Percentiles rank a stretch among this genome's conserved stretches.
Conservation (phyloP, 2,113 vertebrate genomes). For the Nycticorax nycticorax region DNA sequence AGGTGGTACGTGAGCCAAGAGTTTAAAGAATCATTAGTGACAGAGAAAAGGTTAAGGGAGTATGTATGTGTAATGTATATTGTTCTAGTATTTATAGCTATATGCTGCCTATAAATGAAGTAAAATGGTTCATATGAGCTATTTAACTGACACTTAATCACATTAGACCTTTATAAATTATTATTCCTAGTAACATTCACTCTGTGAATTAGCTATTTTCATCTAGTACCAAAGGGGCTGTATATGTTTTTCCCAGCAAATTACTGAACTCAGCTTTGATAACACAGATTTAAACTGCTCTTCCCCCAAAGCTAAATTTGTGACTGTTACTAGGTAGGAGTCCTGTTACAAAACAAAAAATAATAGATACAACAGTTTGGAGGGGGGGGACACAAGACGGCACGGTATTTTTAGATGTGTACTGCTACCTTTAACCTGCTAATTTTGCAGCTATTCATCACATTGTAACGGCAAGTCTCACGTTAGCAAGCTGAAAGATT, state of each 20-base stretch:
- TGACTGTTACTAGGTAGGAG: not conserved
- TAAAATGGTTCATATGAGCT: not conserved
- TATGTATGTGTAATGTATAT: not conserved
- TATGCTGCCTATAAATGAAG: not conserved
- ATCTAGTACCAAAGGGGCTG: rapidly evolving
- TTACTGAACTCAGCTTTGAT: not conserved
- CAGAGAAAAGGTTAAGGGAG: not conserved
- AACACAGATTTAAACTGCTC: not conserved
- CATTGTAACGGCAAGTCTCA: not conserved
- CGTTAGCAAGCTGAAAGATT: not conserved
- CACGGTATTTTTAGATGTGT: not conserved
- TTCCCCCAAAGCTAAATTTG: not conserved
- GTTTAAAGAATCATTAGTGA: not conserved
- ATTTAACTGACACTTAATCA: not conserved
- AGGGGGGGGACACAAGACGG: too few relatives aligned
- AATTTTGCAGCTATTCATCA: not conserved
- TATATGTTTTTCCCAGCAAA: not conserved
- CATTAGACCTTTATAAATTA: not conserved
- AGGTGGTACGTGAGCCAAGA: not conserved
- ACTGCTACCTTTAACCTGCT: not conserved
- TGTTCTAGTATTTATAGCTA: not conserved
- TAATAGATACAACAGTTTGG: not conserved
- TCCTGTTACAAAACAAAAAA: not conserved
- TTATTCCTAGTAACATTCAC: not conserved
- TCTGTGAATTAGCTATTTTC: not conserved